Evolutionary conservation across 2,797 vertebrate species (phyloP).

Genomic region (Sebastolobus alascanus): DNA sequence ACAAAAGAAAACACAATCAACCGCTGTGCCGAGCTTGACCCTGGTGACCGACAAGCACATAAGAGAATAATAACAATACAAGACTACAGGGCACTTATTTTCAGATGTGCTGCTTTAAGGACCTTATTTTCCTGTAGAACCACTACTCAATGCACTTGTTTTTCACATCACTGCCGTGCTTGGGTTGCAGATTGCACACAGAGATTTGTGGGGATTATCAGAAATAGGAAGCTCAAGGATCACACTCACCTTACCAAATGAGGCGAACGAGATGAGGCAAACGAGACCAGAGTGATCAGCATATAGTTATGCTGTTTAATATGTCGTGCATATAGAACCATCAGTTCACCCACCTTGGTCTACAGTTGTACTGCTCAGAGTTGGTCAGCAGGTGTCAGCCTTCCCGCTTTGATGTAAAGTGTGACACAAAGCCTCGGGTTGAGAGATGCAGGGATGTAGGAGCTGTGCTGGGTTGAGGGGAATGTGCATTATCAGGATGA

Average conservation of each 20-base stretch:
- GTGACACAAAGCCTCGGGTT: not conserved
- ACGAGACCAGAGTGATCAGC: not conserved
- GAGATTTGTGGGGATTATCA: constrained; percentile 10
- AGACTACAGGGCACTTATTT: not conserved
- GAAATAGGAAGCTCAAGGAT: not conserved
- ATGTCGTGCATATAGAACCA: not conserved
- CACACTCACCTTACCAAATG: not conserved
- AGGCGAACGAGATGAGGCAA: not conserved
- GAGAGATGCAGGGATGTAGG: not conserved
- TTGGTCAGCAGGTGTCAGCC: constrained; percentile 63
- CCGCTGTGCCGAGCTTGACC: not conserved
- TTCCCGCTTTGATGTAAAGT: not conserved
- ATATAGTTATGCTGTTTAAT: not conserved
- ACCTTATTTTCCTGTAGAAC: not conserved
- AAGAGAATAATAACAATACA: not conserved
- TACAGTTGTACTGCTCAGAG: constrained; percentile 26
- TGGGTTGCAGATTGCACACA: constrained; percentile 6
- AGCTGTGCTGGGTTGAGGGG: not conserved
- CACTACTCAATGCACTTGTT: not conserved
- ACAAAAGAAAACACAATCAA: constrained; percentile 10
- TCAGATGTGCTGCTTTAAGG: not conserved
- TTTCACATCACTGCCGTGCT: not conserved
- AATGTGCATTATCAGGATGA: not conserved
- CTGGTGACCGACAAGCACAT: not conserved
- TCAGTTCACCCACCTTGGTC: not conserved